These are phyloP conservation scores for Hydrozoanthus tunicans DNA, from an alignment of 64 coral and sea anemone species.

Conservation along the genomic window DNA sequence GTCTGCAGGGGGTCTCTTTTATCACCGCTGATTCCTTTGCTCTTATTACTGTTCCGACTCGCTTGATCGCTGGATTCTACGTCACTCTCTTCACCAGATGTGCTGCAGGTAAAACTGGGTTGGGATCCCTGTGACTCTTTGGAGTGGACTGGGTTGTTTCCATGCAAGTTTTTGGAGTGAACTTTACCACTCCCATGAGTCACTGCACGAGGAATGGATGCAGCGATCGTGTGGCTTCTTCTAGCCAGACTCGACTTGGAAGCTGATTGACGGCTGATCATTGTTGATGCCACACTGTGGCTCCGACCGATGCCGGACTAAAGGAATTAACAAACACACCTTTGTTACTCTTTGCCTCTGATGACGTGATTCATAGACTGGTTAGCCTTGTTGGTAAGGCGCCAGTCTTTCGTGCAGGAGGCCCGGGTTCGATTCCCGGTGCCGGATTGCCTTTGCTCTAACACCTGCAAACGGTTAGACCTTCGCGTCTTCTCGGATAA, in stretches of 20 bases:
- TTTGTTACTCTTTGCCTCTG: not conserved
- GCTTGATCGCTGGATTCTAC: constrained; percentile 54
- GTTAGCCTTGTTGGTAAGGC: too few species aligned
- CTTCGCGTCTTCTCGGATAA: too few species aligned
- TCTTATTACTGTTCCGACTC: constrained; percentile 27
- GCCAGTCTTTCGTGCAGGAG: too few species aligned
- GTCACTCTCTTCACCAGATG: constrained; percentile 83
- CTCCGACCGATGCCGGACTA: constrained; percentile 61
- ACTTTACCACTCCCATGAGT: not conserved
- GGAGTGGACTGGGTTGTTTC: not conserved
- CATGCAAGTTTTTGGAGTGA: not conserved
- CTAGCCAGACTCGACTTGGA: constrained; percentile 33
- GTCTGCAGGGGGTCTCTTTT: constrained; percentile 38
- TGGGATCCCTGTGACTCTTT: constrained; percentile 20
- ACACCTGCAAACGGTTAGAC: too few species aligned
- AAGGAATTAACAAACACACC: not conserved
- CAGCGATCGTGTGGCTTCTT: constrained; percentile 66
- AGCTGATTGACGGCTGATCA: constrained; percentile 41
- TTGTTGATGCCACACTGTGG: constrained; percentile 58
- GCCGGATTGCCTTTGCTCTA: too few species aligned
- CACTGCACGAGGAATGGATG: constrained; percentile 8
- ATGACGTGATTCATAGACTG: too few species aligned
- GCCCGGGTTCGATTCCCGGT: too few species aligned
- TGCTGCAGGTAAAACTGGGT: constrained; percentile 62
- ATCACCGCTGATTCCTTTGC: constrained; percentile 27